These are phyloP conservation scores for Tetramorium simillimum DNA, from an alignment of 1,140 invertebrate species.

Conservation along the genomic window DNA sequence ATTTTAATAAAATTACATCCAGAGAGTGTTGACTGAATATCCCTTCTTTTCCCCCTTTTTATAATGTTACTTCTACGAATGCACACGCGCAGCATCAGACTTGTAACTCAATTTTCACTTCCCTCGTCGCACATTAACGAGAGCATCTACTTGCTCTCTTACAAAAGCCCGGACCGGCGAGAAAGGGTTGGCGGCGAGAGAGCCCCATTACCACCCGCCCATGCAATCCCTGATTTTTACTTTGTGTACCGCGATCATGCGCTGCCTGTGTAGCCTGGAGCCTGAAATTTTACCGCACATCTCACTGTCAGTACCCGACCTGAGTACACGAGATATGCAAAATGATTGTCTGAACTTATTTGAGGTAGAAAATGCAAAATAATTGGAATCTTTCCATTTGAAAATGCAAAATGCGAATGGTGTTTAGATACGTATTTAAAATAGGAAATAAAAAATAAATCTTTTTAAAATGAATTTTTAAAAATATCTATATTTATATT, in stretches of 20 bases:
- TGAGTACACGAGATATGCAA: background rate
- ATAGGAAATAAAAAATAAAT: too few species aligned
- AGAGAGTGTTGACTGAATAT: background rate
- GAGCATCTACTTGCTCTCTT: background rate
- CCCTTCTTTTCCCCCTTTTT: background rate
- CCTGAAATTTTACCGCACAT: conserved; percentile 12
- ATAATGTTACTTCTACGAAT: background rate
- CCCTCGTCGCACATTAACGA: background rate
- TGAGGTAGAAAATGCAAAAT: too few species aligned
- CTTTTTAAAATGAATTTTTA: too few species aligned
- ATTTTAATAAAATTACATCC: background rate
- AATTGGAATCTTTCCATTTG: too few species aligned
- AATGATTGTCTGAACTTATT: too few species aligned
- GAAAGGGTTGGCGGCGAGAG: conserved; percentile 27
- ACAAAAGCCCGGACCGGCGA: background rate
- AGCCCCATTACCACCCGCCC: background rate
- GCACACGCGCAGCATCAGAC: background rate
- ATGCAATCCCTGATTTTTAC: conserved; percentile 8
- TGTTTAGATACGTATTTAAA: too few species aligned
- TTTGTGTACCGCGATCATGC: background rate
- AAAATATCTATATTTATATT: too few species aligned
- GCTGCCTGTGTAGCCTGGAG: background rate
- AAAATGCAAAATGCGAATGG: too few species aligned
- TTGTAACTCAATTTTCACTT: background rate
- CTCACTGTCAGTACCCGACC: background rate